Evolutionary conservation across 1,140 invertebrate genomes (phyloP).

Genomic region (Drosophila tsacasi): DNA sequence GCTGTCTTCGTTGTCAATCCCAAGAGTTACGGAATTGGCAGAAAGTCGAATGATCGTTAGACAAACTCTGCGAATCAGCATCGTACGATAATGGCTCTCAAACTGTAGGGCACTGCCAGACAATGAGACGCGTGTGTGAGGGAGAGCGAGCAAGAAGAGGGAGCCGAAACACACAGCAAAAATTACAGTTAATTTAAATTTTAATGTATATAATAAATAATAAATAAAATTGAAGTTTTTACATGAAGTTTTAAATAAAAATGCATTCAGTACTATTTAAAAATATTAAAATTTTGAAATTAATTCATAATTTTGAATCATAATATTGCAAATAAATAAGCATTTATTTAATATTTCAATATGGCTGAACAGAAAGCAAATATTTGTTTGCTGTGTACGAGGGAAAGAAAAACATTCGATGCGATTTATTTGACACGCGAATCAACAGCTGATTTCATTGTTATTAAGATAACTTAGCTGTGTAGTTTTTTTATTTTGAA

Average conservation of each 20-base stretch:
- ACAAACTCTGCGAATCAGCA: slow-evolving; percentile 30
- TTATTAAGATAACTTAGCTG: slow-evolving; percentile 51
- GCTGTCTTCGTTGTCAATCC: background rate
- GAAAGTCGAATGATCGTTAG: slow-evolving; percentile 3
- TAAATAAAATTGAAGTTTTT: no score
- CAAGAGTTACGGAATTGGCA: background rate
- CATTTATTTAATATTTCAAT: background rate
- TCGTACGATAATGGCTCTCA: slow-evolving; percentile 67
- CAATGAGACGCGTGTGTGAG: slow-evolving; percentile 25
- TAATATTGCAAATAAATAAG: background rate
- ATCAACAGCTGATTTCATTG: slow-evolving; percentile 64
- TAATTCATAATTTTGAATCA: background rate
- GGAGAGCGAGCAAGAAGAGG: background rate
- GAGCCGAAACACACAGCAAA: slow-evolving; percentile 10
- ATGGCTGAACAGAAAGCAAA: no score
- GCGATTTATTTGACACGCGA: slow-evolving; percentile 64
- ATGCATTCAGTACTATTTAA: background rate
- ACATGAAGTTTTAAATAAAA: no score
- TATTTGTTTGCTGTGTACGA: slow-evolving; percentile 13
- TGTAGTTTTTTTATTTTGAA: slow-evolving; percentile 24
- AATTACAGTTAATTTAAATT: background rate
- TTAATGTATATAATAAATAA: background rate
- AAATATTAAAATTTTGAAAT: background rate
- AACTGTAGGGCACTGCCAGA: slow-evolving; percentile 58
- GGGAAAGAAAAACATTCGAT: slow-evolving; percentile 71